Evolutionary conservation across 2,113 vertebrate genomes (phyloP).

Genomic region (Plectropomus leopardus): DNA sequence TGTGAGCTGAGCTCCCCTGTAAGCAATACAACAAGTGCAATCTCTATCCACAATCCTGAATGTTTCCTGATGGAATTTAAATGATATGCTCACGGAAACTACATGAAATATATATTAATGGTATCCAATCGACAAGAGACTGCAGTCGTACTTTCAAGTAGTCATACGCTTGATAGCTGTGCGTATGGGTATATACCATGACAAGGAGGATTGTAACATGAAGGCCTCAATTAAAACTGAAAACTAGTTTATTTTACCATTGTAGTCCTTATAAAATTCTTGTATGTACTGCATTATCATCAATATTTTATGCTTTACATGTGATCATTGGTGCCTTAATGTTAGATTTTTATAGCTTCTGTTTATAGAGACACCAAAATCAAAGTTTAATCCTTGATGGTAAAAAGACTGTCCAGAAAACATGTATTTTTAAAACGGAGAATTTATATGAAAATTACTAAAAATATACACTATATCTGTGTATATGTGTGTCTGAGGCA

Average conservation of each 20-base stretch:
- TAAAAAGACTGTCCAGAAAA: not conserved
- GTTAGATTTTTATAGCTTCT: not conserved
- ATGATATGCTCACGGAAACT: constrained; percentile 13
- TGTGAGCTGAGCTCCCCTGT: not conserved
- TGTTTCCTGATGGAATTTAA: constrained; percentile 12
- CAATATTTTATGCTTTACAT: not conserved
- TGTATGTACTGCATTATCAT: not conserved
- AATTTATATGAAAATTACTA: too few relatives aligned
- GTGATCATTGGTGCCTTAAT: not conserved
- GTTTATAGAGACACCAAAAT: not conserved
- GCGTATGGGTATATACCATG: constrained; percentile 14
- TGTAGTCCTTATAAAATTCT: not conserved
- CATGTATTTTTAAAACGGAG: too few relatives aligned
- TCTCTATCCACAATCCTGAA: not conserved
- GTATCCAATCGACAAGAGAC: not conserved
- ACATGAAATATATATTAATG: constrained; percentile 29
- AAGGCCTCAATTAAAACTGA: not conserved
- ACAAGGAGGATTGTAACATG: not conserved
- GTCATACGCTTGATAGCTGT: not conserved
- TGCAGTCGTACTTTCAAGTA: not conserved
- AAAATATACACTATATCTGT: not conserved
- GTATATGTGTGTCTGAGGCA: not conserved
- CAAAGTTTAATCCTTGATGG: not conserved
- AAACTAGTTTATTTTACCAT: not conserved
- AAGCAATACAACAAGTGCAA: not conserved